Evolutionary conservation across 2,113 vertebrate genomes (phyloP), one percentile per base, ranked within the genome.

Genomic region (Sylvietta virens): DNA sequence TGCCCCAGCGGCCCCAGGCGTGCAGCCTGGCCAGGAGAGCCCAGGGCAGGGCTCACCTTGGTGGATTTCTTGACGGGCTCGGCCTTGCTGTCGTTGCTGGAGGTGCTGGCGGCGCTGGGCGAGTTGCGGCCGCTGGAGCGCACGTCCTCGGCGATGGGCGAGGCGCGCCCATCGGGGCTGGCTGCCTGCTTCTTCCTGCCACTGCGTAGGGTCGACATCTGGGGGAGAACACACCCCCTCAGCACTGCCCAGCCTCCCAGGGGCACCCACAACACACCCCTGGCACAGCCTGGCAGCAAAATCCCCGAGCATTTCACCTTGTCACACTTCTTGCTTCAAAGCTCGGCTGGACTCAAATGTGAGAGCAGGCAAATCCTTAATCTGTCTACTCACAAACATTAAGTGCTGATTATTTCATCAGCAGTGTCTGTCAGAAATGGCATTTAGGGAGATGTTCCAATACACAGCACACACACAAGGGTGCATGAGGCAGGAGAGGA

Each of bases 181-280:
- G 98, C 98, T 69, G 99, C 98, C 97, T 99, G 99, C 98, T 99
- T 99, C 97, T 99, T 99, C 86, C 99, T 99, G 97, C 99, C 99
- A 97, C 99, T 99, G 60, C 99, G 99, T 98, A 99, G 98, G 95
- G 99, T 99, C 97, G 99, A 99, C 99, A 99, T 99, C 99, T 99
- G 89, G 7, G 23, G 87, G 47, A 4, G 39, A 45, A 54, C 56
- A 72, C 65, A 26, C 1, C 8, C 16, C 54, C 9, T n/a, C 76
- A 74, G 66, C 21, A 5, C 15, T 23, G 33, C 17, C 19, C 60
- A 7, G 2, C 22, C 30, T 16, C 73, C 9, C 14, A 2, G 31
- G 33, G 24, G 7, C 17, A 10, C 0, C 4, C 7, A 6, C 15
- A 15, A 10, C 24, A 4, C 6, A 0, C 2, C 23, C 37, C 64